These are phyloP conservation scores for Parapristionchus giblindavisi DNA, from an alignment of 2,888 invertebrate species.

Conservation along the genomic window DNA sequence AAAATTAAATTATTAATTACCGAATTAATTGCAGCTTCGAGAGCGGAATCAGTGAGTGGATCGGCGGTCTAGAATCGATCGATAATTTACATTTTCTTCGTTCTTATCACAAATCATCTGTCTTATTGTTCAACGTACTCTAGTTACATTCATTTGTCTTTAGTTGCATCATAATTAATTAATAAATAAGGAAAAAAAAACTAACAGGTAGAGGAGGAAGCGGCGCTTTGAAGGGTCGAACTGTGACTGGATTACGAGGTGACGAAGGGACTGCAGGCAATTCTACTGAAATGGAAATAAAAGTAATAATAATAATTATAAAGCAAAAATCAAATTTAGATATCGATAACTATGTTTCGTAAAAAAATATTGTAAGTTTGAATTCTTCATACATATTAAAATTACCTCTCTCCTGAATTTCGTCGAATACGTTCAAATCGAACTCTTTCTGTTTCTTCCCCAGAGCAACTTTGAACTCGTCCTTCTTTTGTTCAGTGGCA, in stretches of 20 bases:
- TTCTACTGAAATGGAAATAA: background rate
- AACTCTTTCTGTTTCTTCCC: constrained; percentile 31
- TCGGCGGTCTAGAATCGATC: background rate
- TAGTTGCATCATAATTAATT: no score
- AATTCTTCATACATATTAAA: no score
- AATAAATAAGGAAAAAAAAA: no score
- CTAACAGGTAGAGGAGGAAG: no score
- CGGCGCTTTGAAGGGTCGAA: background rate
- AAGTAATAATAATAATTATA: no score
- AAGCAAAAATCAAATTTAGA: no score
- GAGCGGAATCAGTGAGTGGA: background rate
- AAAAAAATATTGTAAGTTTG: no score
- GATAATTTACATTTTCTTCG: no score
- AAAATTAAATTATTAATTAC: background rate
- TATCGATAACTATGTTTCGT: no score
- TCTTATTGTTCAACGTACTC: no score
- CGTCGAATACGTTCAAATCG: constrained; percentile 24
- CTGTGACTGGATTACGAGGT: background rate
- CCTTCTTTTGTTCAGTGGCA: constrained; percentile 17
- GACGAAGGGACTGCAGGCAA: background rate
- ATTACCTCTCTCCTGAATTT: constrained; percentile 21
- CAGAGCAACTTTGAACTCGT: constrained; percentile 12
- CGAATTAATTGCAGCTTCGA: background rate
- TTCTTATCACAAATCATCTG: no score
- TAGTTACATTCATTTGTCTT: no score